Evolutionary conservation across 2,113 vertebrate genomes (phyloP), one percentile per base, ranked within the genome.

Genomic region (Mugil cephalus): DNA sequence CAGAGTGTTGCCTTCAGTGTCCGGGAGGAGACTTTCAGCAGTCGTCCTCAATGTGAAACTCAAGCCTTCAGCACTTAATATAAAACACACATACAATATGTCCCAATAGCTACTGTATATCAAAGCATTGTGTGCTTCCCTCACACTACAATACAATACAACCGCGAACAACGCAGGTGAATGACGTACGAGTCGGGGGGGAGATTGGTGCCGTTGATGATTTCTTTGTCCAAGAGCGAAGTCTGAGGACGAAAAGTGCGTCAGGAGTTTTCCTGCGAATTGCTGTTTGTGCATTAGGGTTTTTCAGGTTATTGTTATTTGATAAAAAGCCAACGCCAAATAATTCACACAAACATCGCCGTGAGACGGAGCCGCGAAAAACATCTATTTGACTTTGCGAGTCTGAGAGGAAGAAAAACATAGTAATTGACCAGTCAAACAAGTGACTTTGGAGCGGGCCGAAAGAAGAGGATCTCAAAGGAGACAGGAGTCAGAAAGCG

Each of bases 351-450:
- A 80, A 68, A 79, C 80, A 69, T 54, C 8, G 9, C 54, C 67
- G 42, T 58, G 61, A 76, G 52, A 62, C 8, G 0, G n/a, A 63
- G 68, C 74, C 36, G 43, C 7, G 15, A 76, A 88, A n/a, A 78
- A 84, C 74, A 74, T 88, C 55, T 64, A 77, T 79, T 87, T 87
- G 69, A 77, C 69, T 86, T 73, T 80, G 65, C 69, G 73, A 24
- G 64, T 56, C 64, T 66, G 74, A 17, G 62, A 74, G 64, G 53
- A 61, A 82, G 77, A 75, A 84, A 87, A 87, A 87, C 77, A 87
- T 24, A 83, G 77, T 84, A 65, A 83, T 82, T 79, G 77, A 83
- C 68, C 79, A 80, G 73, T 76, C 11, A 34, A 71, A 88, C 46
- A 56, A 86, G 70, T 78, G 81, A 73, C 79, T 84, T 82, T 84